These are phyloP conservation scores for Saturnia japonica DNA, from an alignment of 2,888 invertebrate species.

Conservation along the genomic window DNA sequence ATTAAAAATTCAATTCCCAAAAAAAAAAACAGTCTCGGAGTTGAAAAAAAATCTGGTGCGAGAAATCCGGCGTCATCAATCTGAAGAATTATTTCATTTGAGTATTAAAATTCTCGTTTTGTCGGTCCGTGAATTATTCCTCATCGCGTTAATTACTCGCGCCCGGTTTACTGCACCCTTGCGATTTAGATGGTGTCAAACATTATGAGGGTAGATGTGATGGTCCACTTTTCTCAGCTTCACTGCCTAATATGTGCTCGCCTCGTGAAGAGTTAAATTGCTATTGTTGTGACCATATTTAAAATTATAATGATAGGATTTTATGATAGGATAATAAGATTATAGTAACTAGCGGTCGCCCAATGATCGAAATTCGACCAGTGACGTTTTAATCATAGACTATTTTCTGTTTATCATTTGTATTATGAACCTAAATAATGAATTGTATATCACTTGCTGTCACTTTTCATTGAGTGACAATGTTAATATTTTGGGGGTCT, in stretches of 20 bases:
- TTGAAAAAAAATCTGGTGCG: conserved; percentile 34
- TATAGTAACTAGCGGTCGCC: too few species aligned
- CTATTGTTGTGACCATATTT: not conserved
- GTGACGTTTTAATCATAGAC: too few species aligned
- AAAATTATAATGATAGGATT: not conserved
- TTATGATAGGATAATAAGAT: too few species aligned
- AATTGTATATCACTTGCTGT: too few species aligned
- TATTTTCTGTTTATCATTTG: too few species aligned
- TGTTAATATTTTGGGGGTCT: too few species aligned
- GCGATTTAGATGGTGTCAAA: conserved; percentile 53
- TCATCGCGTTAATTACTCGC: conserved; percentile 72
- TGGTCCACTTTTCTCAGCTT: conserved; percentile 13
- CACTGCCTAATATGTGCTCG: not conserved
- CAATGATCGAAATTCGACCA: too few species aligned
- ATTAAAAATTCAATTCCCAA: conserved; percentile 77
- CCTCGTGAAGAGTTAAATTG: not conserved
- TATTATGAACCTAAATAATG: too few species aligned
- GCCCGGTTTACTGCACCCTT: conserved; percentile 62
- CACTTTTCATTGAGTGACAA: too few species aligned
- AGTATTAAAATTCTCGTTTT: conserved; percentile 80
- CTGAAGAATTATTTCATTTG: conserved; percentile 80
- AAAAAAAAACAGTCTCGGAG: conserved; percentile 47
- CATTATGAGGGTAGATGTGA: conserved; percentile 27
- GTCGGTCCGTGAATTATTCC: conserved; percentile 77
- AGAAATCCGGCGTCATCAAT: conserved; percentile 76